A percentile compares a stretch with the other conserved stretches of the same genome.
phyloP scores from a whole-genome alignment of 2,113 vertebrate genomes.

The Vidua chalybeata region DNA sequence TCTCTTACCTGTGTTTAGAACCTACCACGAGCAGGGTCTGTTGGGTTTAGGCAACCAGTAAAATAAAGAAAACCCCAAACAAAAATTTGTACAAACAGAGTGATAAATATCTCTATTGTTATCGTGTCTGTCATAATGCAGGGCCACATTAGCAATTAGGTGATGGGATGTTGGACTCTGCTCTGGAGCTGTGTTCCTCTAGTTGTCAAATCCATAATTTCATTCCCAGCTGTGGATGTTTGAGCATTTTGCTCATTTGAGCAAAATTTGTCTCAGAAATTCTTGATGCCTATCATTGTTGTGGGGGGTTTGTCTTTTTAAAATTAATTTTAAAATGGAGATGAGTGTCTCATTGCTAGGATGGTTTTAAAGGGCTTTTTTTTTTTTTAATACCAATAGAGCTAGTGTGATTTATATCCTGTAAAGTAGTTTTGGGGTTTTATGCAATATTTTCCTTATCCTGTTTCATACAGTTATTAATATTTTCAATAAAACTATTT shows the following conservation, averaged over 20 bases:
- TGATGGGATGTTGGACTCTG: background rate
- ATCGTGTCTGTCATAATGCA: background rate
- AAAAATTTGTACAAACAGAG: background rate
- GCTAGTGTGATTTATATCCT: background rate
- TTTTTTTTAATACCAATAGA: background rate
- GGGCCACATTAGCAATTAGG: background rate
- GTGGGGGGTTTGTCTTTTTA: background rate
- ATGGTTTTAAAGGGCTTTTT: background rate
- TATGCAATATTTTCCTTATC: background rate
- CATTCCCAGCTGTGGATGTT: background rate
- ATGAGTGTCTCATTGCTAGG: background rate
- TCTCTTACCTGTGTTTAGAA: background rate
- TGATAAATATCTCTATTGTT: background rate
- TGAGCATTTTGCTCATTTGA: background rate
- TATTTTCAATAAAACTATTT: background rate
- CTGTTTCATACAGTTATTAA: background rate
- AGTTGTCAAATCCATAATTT: background rate
- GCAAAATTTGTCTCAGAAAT: background rate
- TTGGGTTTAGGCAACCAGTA: background rate
- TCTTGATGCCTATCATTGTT: background rate
- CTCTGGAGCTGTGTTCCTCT: background rate
- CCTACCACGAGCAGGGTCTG: accelerated
- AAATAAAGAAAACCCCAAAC: background rate
- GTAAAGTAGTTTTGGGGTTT: background rate
- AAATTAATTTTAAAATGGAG: background rate